Percentiles rank a stretch among this genome's conserved stretches.
phyloP scores from a whole-genome alignment of 2,113 vertebrate species.

The Spermophilus dauricus region DNA sequence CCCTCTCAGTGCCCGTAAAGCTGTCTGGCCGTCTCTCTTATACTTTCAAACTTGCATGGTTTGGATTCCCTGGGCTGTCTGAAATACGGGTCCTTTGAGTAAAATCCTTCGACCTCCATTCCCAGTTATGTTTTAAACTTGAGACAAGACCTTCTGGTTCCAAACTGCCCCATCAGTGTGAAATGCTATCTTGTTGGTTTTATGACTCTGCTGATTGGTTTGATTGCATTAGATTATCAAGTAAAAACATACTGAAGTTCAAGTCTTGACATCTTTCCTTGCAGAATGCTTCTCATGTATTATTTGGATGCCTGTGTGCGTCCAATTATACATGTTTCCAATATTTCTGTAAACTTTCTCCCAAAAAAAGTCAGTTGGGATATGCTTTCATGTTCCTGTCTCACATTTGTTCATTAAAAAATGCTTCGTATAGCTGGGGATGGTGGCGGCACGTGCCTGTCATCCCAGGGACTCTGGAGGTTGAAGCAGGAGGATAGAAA shows the following conservation, averaged over 20 bases:
- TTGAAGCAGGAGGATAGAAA: too few species aligned
- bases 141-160: not conserved
- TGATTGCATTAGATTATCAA: slow-evolving; percentile 43
- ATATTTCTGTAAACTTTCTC: slow-evolving; percentile 57
- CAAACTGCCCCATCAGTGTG: not conserved
- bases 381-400: not conserved
- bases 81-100: not conserved
- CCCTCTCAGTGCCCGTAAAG: not conserved
- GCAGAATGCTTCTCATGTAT: slow-evolving; percentile 45
- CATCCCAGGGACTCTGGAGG: too few species aligned
- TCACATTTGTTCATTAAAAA: not conserved
- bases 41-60: not conserved
- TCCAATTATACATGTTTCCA: not conserved
- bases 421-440: not conserved
- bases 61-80: not conserved
- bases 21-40: not conserved
- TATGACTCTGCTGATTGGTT: not conserved
- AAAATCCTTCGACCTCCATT: slow-evolving; percentile 2
- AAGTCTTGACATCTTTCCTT: slow-evolving; percentile 7
- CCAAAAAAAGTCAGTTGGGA: not conserved
- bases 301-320: not conserved
- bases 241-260: not conserved
- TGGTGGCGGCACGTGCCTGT: too few species aligned
- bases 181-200: slow-evolving; percentile 25
- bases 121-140: not conserved